Conservation (phyloP, 1,140 invertebrate genomes). For the Calephelis nemesis region DNA sequence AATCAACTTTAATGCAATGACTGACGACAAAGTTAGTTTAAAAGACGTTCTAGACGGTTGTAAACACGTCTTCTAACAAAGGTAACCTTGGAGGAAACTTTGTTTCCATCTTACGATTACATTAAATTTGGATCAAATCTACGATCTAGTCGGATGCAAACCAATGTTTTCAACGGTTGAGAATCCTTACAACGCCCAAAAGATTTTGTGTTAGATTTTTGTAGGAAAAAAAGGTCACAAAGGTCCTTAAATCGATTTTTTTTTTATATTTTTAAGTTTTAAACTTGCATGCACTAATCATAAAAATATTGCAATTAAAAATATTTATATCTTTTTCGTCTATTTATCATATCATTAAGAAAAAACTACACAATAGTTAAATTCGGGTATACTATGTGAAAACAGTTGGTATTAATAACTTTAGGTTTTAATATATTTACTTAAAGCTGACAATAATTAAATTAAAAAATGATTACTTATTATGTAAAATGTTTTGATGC, state of each 20-base stretch:
- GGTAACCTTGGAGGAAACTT: too few species aligned
- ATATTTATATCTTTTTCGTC: background rate
- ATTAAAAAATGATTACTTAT: background rate
- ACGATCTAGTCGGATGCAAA: too few species aligned
- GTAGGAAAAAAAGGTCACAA: background rate
- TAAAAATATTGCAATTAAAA: background rate
- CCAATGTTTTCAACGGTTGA: too few species aligned
- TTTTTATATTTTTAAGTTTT: constrained; percentile 1
- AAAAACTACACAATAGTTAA: background rate
- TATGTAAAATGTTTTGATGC: too few species aligned
- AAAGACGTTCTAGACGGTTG: background rate
- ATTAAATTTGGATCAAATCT: too few species aligned
- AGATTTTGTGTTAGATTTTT: too few species aligned
- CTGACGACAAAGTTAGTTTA: background rate
- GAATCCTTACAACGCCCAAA: too few species aligned
- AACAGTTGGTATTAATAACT: background rate
- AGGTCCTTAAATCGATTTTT: background rate
- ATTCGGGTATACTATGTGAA: background rate
- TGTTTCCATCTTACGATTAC: too few species aligned
- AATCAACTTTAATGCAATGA: too few species aligned
- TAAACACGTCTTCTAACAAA: too few species aligned
- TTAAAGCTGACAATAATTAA: background rate
- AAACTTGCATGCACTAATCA: constrained; percentile 6
- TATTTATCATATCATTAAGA: background rate
- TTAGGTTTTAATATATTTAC: background rate